These are phyloP conservation scores for Drosophila tsacasi DNA, from an alignment of 1,140 invertebrate species.

Conservation along the genomic window DNA sequence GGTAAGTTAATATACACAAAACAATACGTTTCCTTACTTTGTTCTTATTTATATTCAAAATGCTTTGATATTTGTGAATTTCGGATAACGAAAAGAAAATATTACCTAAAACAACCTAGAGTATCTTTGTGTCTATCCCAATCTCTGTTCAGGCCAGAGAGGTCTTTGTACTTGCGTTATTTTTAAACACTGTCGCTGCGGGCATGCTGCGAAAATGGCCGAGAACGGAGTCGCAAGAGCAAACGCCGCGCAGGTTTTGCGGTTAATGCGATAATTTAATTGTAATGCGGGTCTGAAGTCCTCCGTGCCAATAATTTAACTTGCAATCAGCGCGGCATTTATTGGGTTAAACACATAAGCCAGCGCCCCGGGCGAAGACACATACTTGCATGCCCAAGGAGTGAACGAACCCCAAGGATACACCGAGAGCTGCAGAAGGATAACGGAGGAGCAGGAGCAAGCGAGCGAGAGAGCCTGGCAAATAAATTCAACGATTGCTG, in stretches of 20 bases:
- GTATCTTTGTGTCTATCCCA: background rate
- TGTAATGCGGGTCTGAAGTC: slow-evolving; percentile 75
- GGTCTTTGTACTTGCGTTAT: slow-evolving; percentile 20
- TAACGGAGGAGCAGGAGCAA: background rate
- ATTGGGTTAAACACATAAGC: slow-evolving; percentile 78
- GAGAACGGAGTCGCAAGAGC: slow-evolving; percentile 15
- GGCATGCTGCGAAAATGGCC: slow-evolving; percentile 41
- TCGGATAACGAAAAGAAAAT: no score
- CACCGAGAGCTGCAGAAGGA: slow-evolving; percentile 26
- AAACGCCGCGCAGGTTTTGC: slow-evolving; percentile 57
- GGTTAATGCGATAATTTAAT: slow-evolving; percentile 84
- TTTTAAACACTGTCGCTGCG: slow-evolving; percentile 41
- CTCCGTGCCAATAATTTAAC: slow-evolving; percentile 77
- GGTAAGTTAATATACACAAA: no score
- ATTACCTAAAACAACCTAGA: background rate
- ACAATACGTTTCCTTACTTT: background rate
- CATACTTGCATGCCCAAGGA: slow-evolving; percentile 59
- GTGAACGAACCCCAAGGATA: slow-evolving; percentile 71
- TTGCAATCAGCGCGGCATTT: slow-evolving; percentile 80
- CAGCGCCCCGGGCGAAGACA: slow-evolving; percentile 32
- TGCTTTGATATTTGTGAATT: background rate
- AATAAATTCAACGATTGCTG: slow-evolving; percentile 73
- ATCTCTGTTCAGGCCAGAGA: background rate
- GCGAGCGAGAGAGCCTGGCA: slow-evolving; percentile 24
- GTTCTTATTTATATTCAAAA: no score